Percentiles rank a stretch among this genome's conserved stretches.
Conservation (phyloP, 2,888 invertebrate species). For the Drosophila tanythrix region DNA sequence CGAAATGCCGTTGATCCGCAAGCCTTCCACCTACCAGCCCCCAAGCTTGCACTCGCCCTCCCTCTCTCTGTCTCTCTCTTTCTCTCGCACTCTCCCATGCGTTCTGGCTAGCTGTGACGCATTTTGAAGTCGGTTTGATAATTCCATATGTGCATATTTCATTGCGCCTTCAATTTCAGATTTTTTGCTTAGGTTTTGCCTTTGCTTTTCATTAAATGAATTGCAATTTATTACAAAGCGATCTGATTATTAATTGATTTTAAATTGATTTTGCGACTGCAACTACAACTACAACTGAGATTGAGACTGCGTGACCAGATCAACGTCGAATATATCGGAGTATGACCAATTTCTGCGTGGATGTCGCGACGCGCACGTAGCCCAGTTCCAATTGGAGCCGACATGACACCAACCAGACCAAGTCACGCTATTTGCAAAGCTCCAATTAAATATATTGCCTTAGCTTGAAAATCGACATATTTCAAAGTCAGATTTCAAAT, state of each 20-base stretch:
- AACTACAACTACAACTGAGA: conserved; percentile 5
- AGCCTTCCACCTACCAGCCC: conserved; percentile 20
- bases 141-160: conserved; percentile 38
- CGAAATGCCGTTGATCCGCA: conserved; percentile 55
- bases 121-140: conserved; percentile 57
- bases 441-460: conserved; percentile 10
- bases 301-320: conserved; percentile 69
- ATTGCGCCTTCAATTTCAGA: conserved; percentile 61
- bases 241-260: conserved; percentile 75
- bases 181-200: conserved; percentile 49
- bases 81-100: neutral
- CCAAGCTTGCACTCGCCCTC: neutral
- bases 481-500: conserved; percentile 3
- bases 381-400: conserved; percentile 39
- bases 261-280: conserved; percentile 60
- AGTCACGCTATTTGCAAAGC: conserved; percentile 43
- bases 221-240: conserved; percentile 78
- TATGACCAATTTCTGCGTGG: conserved; percentile 42
- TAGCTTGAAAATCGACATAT: conserved; percentile 7
- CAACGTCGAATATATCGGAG: conserved; percentile 52
- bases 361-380: conserved; percentile 65
- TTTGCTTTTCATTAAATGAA: conserved; percentile 60
- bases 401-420: conserved; percentile 43
- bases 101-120: conserved; percentile 54
- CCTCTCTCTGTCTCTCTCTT: neutral